Evolutionary conservation across 2,797 vertebrate genomes (phyloP).

Genomic region (Pangasius sanitwongsei): DNA sequence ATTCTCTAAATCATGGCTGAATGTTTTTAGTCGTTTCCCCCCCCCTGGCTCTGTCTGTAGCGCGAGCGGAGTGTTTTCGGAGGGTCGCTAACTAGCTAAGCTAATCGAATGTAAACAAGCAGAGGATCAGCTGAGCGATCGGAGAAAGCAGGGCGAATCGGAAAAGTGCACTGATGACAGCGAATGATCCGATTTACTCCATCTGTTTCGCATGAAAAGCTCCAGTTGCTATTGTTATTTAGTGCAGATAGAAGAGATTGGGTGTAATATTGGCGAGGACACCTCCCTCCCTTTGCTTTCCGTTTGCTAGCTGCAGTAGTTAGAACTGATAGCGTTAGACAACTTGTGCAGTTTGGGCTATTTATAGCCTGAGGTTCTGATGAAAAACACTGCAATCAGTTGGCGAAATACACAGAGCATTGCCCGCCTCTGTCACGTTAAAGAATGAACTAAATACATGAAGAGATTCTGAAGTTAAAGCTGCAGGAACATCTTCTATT

Average conservation of each 20-base stretch:
- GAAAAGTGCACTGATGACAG: constrained; percentile 56
- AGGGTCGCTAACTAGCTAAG: constrained; percentile 61
- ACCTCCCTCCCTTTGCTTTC: constrained; percentile 1
- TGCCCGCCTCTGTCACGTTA: not conserved
- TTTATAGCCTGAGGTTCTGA: not conserved
- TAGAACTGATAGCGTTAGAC: not conserved
- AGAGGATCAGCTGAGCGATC: constrained; percentile 67
- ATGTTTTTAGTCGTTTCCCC: not conserved
- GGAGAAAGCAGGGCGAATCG: constrained; percentile 48
- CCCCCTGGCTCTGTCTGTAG: not conserved
- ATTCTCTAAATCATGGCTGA: constrained; percentile 24
- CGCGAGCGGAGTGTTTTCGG: constrained; percentile 67
- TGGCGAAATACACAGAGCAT: not conserved
- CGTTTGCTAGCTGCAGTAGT: constrained; percentile 2
- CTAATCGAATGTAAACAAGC: constrained; percentile 80
- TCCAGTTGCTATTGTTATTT: constrained; percentile 4
- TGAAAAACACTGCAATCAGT: not conserved
- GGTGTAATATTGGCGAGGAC: not conserved
- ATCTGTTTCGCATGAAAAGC: not conserved
- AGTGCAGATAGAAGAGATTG: not conserved
- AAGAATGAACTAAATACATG: constrained; percentile 15
- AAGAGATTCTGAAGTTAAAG: constrained; percentile 21
- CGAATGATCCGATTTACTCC: constrained; percentile 39
- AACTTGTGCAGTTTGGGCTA: not conserved
- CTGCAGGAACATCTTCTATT: not conserved